Percentiles rank a stretch among this genome's conserved stretches.
These are phyloP conservation scores for Hippocampus comes DNA, from an alignment of 2,113 vertebrate genomes.

Conservation along the genomic window DNA sequence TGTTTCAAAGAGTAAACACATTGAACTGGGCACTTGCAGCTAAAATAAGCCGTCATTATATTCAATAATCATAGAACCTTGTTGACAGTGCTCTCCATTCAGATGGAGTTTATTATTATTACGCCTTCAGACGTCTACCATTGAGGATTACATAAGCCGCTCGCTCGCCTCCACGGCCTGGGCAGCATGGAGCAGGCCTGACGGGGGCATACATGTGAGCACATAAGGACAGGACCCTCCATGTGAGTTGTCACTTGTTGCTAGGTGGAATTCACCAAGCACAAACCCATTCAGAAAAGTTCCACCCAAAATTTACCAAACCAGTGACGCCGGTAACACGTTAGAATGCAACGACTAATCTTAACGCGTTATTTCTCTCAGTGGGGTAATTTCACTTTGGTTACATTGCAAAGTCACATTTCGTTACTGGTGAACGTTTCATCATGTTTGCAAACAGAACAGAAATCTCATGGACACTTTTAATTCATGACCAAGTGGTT, in stretches of 20 bases:
- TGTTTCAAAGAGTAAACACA: not conserved
- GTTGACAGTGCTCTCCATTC: constrained; percentile 18
- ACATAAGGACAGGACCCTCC: constrained; percentile 11
- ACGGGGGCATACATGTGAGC: constrained; percentile 20
- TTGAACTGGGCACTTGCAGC: not conserved
- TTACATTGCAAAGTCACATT: no score
- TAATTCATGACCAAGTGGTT: no score
- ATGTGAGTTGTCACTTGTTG: not conserved
- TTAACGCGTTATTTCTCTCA: no score
- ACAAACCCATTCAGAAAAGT: not conserved
- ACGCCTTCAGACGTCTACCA: constrained; percentile 15
- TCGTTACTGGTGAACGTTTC: no score
- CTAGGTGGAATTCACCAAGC: not conserved
- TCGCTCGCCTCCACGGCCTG: constrained; percentile 24
- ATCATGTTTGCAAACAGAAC: no score
- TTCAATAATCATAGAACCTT: constrained; percentile 3
- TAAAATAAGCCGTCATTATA: not conserved
- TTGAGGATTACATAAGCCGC: constrained; percentile 32
- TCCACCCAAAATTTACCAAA: not conserved
- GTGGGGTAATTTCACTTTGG: no score
- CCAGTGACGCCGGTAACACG: no score
- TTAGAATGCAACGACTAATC: no score
- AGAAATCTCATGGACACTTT: no score
- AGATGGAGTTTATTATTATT: constrained; percentile 15
- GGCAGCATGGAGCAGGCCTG: constrained; percentile 10